These are phyloP conservation scores for Platyscapa corneri DNA, from an alignment of 1,140 invertebrate genomes.

Conservation along the genomic window DNA sequence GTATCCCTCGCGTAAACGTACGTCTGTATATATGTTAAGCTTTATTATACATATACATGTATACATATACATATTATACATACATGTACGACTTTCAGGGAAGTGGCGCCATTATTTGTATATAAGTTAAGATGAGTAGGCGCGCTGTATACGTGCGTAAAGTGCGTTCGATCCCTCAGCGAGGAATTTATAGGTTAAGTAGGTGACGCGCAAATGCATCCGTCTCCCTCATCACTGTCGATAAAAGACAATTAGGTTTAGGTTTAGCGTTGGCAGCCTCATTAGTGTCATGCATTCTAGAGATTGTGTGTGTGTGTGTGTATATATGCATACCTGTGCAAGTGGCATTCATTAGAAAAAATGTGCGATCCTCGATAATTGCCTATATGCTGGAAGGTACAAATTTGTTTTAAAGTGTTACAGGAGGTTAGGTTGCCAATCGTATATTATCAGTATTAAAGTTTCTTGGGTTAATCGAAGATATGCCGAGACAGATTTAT, in stretches of 20 bases:
- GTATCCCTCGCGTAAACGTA: not conserved
- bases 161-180: constrained; percentile 38
- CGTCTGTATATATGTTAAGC: constrained; percentile 47
- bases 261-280: constrained; percentile 34
- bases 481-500: constrained; percentile 3
- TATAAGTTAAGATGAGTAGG: constrained; percentile 23
- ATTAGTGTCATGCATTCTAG: not conserved
- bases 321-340: too few relatives aligned
- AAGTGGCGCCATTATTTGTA: constrained; percentile 29
- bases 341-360: too few relatives aligned
- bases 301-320: not conserved
- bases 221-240: not conserved
- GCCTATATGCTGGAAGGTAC: constrained; percentile 28
- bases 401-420: constrained; percentile 35
- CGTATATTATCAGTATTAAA: constrained; percentile 38
- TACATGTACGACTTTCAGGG: constrained; percentile 17
- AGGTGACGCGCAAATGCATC: not conserved
- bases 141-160: not conserved
- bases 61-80: constrained; percentile 21
- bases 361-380: not conserved
- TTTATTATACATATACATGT: constrained; percentile 39
- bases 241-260: not conserved
- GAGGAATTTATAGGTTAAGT: constrained; percentile 29
- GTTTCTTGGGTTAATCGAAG: constrained; percentile 12
- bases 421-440: constrained; percentile 38